Conservation (phyloP, 2,113 vertebrate species). For the Nibea coibor region DNA sequence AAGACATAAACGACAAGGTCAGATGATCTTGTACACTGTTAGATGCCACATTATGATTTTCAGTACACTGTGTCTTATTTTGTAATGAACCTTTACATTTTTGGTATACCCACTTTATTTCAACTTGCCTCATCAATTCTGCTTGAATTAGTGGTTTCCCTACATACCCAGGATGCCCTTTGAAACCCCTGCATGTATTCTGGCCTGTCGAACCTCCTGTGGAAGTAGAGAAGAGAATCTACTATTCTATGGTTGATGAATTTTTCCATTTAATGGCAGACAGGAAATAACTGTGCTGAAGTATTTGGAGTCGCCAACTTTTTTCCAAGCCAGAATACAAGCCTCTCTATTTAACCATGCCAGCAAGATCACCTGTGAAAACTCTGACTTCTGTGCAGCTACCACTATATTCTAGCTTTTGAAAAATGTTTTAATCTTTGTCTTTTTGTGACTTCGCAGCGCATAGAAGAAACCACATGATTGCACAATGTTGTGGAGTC, state of each 20-base stretch:
- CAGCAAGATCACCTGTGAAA: neutral
- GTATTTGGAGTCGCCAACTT: neutral
- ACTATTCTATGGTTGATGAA: neutral
- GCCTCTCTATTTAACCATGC: neutral
- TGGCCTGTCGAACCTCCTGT: neutral
- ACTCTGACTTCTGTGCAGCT: neutral
- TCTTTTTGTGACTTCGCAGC: neutral
- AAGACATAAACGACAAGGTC: neutral
- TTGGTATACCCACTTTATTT: neutral
- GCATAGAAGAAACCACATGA: constrained; percentile 2
- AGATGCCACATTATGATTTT: neutral
- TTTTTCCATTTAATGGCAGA: neutral
- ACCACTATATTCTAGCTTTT: constrained; percentile 8
- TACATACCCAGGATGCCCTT: neutral
- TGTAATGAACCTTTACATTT: neutral
- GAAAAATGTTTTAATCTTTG: neutral
- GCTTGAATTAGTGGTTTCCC: neutral
- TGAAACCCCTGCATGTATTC: too few species aligned
- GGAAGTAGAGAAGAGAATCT: neutral
- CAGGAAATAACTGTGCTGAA: neutral
- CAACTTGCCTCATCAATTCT: neutral
- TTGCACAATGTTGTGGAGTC: constrained; percentile 10
- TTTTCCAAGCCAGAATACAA: neutral
- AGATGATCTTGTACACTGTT: neutral
- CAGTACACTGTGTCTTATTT: neutral